phyloP scores from a whole-genome alignment of 2,888 invertebrate genomes.

The Nesidiocoris tenuis region DNA sequence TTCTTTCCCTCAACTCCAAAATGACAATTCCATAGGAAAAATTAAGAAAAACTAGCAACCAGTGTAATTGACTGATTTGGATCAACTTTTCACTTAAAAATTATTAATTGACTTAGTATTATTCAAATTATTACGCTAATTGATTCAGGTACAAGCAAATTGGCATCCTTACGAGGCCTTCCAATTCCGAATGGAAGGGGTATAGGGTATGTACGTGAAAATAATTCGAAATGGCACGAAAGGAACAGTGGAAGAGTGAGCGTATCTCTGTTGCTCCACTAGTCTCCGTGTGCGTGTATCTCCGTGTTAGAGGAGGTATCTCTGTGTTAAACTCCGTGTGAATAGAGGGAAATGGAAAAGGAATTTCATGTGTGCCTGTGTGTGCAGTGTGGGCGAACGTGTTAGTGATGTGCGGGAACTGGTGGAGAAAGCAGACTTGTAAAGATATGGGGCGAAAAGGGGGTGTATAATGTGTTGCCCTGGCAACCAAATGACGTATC shows the following conservation, averaged over 20 bases:
- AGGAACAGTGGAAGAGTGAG: neutral
- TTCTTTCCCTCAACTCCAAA: no score
- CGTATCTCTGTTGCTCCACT: neutral
- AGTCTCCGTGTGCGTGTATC: neutral
- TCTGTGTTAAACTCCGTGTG: no score
- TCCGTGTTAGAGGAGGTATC: no score
- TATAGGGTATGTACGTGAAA: neutral
- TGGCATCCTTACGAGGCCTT: no score
- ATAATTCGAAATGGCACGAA: neutral
- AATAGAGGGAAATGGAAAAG: neutral
- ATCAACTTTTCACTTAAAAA: no score
- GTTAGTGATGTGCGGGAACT: neutral
- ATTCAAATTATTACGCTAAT: no score
- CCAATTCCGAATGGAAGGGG: neutral
- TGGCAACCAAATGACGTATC: conserved; percentile 50
- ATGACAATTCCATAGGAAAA: no score
- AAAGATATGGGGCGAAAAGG: conserved; percentile 44
- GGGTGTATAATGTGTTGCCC: conserved; percentile 49
- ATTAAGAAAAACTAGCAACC: no score
- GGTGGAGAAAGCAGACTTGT: conserved; percentile 34
- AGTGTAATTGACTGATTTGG: no score
- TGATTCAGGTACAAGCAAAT: no score
- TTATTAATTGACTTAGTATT: no score
- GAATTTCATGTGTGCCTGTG: neutral
- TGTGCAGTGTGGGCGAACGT: conserved; percentile 3